Evolutionary conservation across 2,113 vertebrate genomes (phyloP).

Genomic region (Strix uralensis): DNA sequence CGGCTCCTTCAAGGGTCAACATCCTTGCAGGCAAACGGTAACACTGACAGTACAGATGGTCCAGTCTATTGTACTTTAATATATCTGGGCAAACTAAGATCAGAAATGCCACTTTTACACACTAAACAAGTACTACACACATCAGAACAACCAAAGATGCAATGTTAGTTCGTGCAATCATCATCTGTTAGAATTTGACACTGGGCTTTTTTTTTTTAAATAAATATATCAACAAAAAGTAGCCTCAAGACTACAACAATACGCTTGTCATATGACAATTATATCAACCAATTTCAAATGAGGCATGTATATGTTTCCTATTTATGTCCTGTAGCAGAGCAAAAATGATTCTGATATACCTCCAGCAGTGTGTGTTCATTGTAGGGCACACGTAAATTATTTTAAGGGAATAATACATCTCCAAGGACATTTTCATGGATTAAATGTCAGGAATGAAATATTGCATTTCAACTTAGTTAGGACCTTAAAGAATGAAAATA

Average conservation of each 20-base stretch:
- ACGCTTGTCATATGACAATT: not conserved
- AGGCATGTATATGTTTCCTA: not conserved
- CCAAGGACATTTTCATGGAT: conserved; percentile 69
- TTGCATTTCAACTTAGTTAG: conserved; percentile 56
- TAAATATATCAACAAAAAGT: not conserved
- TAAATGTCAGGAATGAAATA: conserved; percentile 78
- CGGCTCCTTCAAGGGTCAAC: fast-evolving
- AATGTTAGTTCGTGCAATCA: not conserved
- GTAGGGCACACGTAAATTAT: conserved; percentile 16
- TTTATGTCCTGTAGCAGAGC: not conserved
- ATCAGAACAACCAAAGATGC: not conserved
- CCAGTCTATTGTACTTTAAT: not conserved
- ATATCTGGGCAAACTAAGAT: not conserved
- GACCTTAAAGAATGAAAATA: conserved; percentile 51
- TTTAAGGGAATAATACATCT: conserved; percentile 73
- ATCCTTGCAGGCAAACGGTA: fast-evolving
- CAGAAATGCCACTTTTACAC: not conserved
- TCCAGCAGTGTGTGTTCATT: not conserved
- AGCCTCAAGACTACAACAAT: fast-evolving
- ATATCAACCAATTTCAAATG: not conserved
- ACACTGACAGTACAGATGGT: not conserved
- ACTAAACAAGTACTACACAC: not conserved
- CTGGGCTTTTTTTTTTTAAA: not conserved
- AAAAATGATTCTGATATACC: not conserved
- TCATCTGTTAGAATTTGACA: not conserved